A percentile compares a stretch with the other conserved stretches of the same genome.
phyloP scores from a whole-genome alignment of 1,140 invertebrate species.

The Eurosta solidaginis region DNA sequence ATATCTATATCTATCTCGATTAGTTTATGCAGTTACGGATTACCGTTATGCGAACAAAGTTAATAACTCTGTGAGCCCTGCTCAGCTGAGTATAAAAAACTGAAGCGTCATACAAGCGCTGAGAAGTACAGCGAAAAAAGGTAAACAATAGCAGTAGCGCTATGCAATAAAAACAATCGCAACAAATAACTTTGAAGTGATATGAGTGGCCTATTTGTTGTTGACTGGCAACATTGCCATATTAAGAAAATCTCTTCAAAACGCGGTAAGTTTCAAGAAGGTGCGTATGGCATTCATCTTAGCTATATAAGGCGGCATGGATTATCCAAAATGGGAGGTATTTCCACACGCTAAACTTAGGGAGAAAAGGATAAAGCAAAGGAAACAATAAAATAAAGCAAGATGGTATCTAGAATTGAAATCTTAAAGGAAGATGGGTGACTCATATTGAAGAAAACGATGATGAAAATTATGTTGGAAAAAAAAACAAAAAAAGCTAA shows the following conservation, averaged over 20 bases:
- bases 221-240: neutral
- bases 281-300: neutral
- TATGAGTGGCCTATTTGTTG: neutral
- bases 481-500: slow-evolving; percentile 9
- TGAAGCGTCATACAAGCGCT: no score
- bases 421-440: neutral
- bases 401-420: no score
- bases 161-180: slow-evolving; percentile 9
- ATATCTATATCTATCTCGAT: no score
- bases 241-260: neutral
- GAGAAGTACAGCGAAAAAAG: neutral
- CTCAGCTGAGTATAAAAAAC: no score
- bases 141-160: neutral
- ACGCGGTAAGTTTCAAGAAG: neutral
- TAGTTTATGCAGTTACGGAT: no score
- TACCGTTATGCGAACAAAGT: no score
- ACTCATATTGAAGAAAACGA: neutral
- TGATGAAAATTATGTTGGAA: neutral
- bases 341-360: neutral
- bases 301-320: neutral
- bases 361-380: neutral
- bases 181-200: neutral
- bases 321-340: neutral
- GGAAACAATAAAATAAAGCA: neutral
- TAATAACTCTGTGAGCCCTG: no score